Conservation (phyloP, 2,113 vertebrate species). For the Porphyrio hochstetteri region DNA sequence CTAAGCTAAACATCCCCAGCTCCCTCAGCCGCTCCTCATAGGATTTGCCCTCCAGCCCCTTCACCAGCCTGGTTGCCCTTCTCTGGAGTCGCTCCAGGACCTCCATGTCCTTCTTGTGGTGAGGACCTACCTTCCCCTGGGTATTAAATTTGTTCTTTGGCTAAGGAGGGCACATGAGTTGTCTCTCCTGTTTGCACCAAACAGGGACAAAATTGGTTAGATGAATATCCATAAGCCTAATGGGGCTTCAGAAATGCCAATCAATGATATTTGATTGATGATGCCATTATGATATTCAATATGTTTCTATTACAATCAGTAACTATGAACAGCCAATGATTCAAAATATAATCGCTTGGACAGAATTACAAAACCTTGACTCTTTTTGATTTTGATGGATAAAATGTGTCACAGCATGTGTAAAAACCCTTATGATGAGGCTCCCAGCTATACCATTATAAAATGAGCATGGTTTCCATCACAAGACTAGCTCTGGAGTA, state of each 20-base stretch:
- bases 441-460: not conserved
- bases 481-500: not conserved
- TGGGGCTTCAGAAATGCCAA: not conserved
- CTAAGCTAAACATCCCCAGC: too few relatives aligned
- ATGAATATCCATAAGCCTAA: not conserved
- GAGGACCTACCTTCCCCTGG: not conserved
- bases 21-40: too few relatives aligned
- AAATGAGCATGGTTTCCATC: not conserved
- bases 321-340: not conserved
- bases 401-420: not conserved
- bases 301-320: constrained; percentile 21
- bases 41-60: too few relatives aligned
- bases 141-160: not conserved
- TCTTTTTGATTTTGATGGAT: constrained; percentile 13
- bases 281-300: constrained; percentile 5
- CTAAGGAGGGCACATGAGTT: not conserved
- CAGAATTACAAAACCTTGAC: constrained; percentile 20
- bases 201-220: not conserved
- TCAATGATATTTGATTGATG: constrained; percentile 22
- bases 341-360: not conserved
- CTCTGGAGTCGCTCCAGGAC: too few relatives aligned
- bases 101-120: too few relatives aligned
- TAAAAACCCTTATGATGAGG: constrained; percentile 11
- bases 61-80: too few relatives aligned
- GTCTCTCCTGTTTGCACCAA: not conserved